Evolutionary conservation across 2,888 invertebrate species (phyloP).

Genomic region (Pandemis corylana): DNA sequence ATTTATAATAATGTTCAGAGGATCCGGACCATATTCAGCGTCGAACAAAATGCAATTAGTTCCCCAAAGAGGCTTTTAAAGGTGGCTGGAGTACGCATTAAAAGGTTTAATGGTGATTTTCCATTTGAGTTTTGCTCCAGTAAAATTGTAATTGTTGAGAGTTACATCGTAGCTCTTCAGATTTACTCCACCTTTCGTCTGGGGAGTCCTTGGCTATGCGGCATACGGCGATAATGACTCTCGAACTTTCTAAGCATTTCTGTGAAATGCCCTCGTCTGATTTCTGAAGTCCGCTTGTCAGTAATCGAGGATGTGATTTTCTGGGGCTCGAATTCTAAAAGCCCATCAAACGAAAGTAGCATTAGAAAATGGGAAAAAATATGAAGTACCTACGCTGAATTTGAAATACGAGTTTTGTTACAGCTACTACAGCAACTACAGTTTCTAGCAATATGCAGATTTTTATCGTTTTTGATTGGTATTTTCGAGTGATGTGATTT

Average conservation of each 20-base stretch:
- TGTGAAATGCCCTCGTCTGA: conserved; percentile 13
- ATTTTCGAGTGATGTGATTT: too few relatives aligned
- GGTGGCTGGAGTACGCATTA: conserved; percentile 22
- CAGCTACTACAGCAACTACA: too few relatives aligned
- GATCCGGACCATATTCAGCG: conserved; percentile 13
- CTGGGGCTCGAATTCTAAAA: too few relatives aligned
- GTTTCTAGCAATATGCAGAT: too few relatives aligned
- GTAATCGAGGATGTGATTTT: neutral
- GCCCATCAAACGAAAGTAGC: too few relatives aligned
- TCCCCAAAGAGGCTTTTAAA: conserved; percentile 27
- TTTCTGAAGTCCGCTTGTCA: conserved; percentile 2
- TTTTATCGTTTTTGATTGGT: too few relatives aligned
- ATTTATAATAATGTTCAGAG: conserved; percentile 26
- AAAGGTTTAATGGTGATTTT: conserved; percentile 36
- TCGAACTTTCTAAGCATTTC: conserved; percentile 22
- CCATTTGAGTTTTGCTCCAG: conserved; percentile 31
- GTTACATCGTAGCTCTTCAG: conserved; percentile 20
- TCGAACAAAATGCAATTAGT: conserved; percentile 33
- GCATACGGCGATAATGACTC: conserved; percentile 31
- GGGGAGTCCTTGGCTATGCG: conserved; percentile 17
- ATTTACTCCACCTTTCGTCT: conserved; percentile 13
- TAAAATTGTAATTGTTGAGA: conserved; percentile 21
- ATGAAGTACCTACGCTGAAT: too few relatives aligned
- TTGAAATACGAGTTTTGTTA: too few relatives aligned
- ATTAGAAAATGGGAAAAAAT: too few relatives aligned